Base-by-base conservation (phyloP, 1,140 invertebrate genomes). In the Cherax quadricarinatus region DNA sequence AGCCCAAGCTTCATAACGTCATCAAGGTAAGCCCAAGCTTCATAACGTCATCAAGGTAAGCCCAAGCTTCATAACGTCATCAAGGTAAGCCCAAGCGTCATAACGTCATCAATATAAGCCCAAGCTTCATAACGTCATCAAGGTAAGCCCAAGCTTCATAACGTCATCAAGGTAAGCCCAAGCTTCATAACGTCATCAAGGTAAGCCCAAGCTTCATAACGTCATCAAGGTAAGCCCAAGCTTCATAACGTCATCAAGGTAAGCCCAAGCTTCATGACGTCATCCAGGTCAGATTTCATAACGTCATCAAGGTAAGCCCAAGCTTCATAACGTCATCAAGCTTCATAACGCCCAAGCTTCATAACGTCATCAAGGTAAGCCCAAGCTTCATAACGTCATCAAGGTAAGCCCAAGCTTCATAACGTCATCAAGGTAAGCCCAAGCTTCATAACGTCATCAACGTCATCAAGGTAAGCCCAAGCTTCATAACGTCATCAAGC, bases 161-260 rank as follows among this genome's bases (percentile, higher is more conserved):
- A 18, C 62, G 62, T n/a, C 62, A 66, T 66, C 3, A 66, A 66
- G 21, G 7, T 66, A 66, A 14, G 14, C 16, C 53, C 53, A 10
- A 3, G 53, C 7, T 7, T 14, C 97, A 98, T 94, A 97, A 98
- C 94, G 96, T 98, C 41, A 79, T 79, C 41, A 88, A 86, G 21
- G 62, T 66, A 66, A 14, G 16, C 18, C 4, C 41, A 0, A 7
- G 14, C 4, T 66, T 18, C 62, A 66, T 66, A 9, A 18, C 62
- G 62, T 66, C 62, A 66, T 66, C 62, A 66, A 66, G 21, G 62
- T 66, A 66, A 14, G 14, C 16, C 4, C 41, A 0, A 7, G 14
- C 4, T 66, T 18, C 62, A 66, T 66, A 9, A 18, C 62, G 62
- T 66, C 62, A 66, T 66, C 16, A 66, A 66, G 21, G 62, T 66